Base-by-base conservation (phyloP, 2,888 invertebrate genomes). In the Cotesia congregata region DNA sequence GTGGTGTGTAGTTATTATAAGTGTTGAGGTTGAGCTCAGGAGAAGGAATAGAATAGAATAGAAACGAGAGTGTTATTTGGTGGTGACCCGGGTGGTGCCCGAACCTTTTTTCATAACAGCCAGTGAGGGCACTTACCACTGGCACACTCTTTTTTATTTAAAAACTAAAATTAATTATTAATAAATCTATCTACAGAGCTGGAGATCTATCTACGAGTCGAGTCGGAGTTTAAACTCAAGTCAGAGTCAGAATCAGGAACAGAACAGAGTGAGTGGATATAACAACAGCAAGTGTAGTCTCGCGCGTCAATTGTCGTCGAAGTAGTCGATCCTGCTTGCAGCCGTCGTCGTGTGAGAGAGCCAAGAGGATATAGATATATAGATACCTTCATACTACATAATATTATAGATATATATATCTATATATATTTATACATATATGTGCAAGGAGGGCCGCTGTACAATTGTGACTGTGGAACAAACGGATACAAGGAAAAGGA, bases 401-500 rank as follows among this genome's bases (percentile, higher is more conserved):
- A 41, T 68, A 17, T 9, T 41, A 68, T 41, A 15, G 41, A 68
- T 41, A 41, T 15, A 41, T 15, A 17, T 17, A 17, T 17, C 17
- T 17, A 17, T 17, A 17, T 17, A 17, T 17, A 17, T 17, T 1
- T 17, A 17, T 17, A 67, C 15, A 68, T 15, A 41, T 50, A 68
- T 40, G 39, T 61, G 61, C 71, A 71, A 60, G 71, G 72, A 20
- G 62, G 67, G 39, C 17, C 39, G 41, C 30, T 3, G 30, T 30
- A 30, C 30, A 30, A 30, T 30, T 50, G 67, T 67, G 30, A 73
- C n/a, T 64, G 62, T 65, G 59, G 59, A 73, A 65, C 50, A 41
- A 72, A 62, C 72, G 41, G 72, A 62, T 17, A 72, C 64, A 75
- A 78, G 69, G 79, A 69, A 88, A 75, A 78, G 69, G 79, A 71